Base-by-base conservation (phyloP, 2,888 invertebrate species). In the Entomobrya proxima region DNA sequence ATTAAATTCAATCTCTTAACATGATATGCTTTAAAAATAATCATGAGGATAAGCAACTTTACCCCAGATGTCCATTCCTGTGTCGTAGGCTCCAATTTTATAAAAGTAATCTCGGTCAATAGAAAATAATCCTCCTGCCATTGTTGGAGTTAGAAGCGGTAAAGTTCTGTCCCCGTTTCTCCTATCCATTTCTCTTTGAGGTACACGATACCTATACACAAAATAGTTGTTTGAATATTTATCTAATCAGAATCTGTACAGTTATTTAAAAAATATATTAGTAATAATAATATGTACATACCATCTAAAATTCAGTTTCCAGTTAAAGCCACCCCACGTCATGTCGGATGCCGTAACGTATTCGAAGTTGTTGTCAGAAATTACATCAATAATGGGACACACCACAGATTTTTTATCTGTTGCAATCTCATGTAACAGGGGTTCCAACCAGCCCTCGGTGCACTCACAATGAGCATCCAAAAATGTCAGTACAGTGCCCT, bases 61-160 rank as follows among this genome's bases (percentile, higher is more conserved):
- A 77, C 99, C 99, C 99, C 99, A 99, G 91, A 99, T 98, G 92
- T 99, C 98, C 99, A 99, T 99, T 90, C 99, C 99, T 92, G 98
- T 96, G 92, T 99, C 99, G 92, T 99, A 99, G 79, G 98, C 96
- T 78, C 99, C 99, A 88, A 99, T 94, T 93, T 98, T 96, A 93
- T 98, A 98, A 94, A 99, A 99, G 92, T 98, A 99, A 30, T 98
- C 96, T 91, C 95, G 95, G 92, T 98, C 97, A 88, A 99, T 98
- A 75, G 98, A 89, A 77, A 90, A 90, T 35, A 87, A 47, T 18
- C 87, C 99, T 82, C 99, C 99, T 13, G 99, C 98, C 98, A 99
- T 99, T 0, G 99, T 99, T 0, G 99, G 99, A 0, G 99, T 98
- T 89, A 96, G 94, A 40, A 98, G 93, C 0, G 99, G 98, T 13